These are phyloP conservation scores for Eupithecia tripunctaria DNA, from an alignment of 2,888 invertebrate species.

Conservation along the genomic window DNA sequence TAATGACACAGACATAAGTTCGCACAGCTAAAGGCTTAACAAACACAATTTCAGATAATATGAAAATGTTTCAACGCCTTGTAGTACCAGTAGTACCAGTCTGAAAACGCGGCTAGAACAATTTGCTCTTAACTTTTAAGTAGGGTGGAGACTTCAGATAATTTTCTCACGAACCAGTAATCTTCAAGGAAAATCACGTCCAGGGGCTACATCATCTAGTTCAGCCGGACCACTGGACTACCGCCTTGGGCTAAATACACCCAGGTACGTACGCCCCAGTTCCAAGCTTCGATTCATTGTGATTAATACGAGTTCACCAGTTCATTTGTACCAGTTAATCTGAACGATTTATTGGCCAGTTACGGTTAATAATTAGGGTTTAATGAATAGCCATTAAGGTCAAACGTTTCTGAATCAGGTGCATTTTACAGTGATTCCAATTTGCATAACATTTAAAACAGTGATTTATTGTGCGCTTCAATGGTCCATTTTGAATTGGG, in stretches of 20 bases:
- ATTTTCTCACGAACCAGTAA: not conserved
- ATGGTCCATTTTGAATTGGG: not conserved
- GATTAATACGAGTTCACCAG: conserved; percentile 61
- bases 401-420: conserved; percentile 30
- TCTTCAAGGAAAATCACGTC: conserved; percentile 6
- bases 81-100: too few species aligned
- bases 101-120: not conserved
- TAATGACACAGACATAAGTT: too few species aligned
- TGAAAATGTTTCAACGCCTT: not conserved
- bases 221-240: conserved; percentile 11
- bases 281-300: conserved; percentile 59
- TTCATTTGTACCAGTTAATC: conserved; percentile 52
- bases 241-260: conserved; percentile 22
- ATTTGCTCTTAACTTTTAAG: not conserved
- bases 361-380: conserved; percentile 55
- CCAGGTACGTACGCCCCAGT: conserved; percentile 28
- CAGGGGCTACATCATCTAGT: conserved; percentile 14
- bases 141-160: not conserved
- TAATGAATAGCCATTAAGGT: conserved; percentile 49
- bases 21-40: too few species aligned
- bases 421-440: conserved; percentile 14
- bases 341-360: conserved; percentile 56
- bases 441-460: conserved; percentile 7
- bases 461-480: conserved; percentile 6
- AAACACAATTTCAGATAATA: not conserved